Percentiles rank a stretch among this genome's conserved stretches.
phyloP scores from a whole-genome alignment of 2,113 vertebrate species.

The Fulmarus glacialis region DNA sequence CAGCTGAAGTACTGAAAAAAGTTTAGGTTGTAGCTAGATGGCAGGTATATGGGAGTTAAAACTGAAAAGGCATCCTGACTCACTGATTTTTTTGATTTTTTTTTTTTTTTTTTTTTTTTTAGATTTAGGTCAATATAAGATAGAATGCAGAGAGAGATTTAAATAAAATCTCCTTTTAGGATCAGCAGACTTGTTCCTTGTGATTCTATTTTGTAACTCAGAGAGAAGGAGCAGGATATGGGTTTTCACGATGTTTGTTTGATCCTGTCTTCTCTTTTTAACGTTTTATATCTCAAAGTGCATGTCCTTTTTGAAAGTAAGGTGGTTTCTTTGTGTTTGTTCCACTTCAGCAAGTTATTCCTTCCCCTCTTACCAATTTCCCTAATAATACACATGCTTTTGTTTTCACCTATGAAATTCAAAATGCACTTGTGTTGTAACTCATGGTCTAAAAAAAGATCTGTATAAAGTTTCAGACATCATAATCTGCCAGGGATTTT shows the following conservation, averaged over 20 bases:
- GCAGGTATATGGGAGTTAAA: not conserved
- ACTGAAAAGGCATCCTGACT: not conserved
- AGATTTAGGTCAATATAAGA: not conserved
- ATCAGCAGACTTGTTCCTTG: conserved; percentile 15
- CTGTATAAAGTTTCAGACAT: not conserved
- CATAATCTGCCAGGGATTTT: conserved; percentile 33
- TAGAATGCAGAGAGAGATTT: not conserved
- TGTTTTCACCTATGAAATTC: not conserved
- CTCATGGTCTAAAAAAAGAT: conserved; percentile 33
- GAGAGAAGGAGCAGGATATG: conserved; percentile 36
- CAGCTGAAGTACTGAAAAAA: not conserved
- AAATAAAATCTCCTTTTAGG: not conserved
- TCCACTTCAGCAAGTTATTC: not conserved
- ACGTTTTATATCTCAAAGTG: not conserved
- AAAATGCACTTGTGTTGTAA: not conserved
- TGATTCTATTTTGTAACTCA: not conserved
- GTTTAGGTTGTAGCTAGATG: not conserved
- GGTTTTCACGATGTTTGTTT: conserved; percentile 32
- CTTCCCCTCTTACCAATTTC: not conserved
- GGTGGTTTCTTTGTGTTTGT: not conserved
- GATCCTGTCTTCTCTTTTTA: not conserved
- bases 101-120: not conserved
- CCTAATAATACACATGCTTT: not conserved
- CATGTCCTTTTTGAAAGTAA: not conserved
- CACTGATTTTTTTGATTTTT: not conserved